Base-by-base conservation (phyloP, 1,140 invertebrate genomes). In the Drosophila parvula region DNA sequence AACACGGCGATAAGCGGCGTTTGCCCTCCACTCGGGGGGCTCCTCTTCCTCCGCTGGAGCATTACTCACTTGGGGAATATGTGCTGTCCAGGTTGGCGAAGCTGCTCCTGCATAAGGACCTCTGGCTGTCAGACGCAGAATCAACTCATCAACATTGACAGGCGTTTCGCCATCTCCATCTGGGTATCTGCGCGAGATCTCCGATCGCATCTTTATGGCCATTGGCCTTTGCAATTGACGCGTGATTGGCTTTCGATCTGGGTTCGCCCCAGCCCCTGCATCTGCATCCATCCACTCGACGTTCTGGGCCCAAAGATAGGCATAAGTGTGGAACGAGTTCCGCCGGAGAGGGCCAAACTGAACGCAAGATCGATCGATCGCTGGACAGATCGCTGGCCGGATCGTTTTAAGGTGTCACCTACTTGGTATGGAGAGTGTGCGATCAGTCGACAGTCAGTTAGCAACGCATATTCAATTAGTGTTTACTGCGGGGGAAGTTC, bases 101-200 rank as follows among this genome's bases (percentile, higher is more conserved):
- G 48, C 38, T 43, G 28, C 64, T 67, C 82, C 79, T 86, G 50
- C 82, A 68, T 81, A 85, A 86, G 81, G 81, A 81, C 60, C 69
- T 77, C 41, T 47, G 73, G 18, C 83, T 88, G 82, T 86, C 82
- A 88, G 32, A 67, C 50, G 59, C 59, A 79, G 78, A 85, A 88
- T 86, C 82, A 86, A 86, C 82, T 86, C 79, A 88, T 88, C 83
- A 86, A 88, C 67, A 62, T 73, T 86, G 82, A 86, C 83, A 86
- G 79, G 61, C 63, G 67, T 75, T 78, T 69, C 67, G 76, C 43
- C 60, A 69, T 74, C 45, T 74, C 44, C 64, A 71, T 44, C 50
- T 63, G 48, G 32, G 43, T 48, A 61, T 56, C 40, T 40, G 40
- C 22, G 32, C 45, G 36, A 78, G 32, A 34, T 69, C 62, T 47